A percentile compares a stretch with the other conserved stretches of the same genome.
Conservation (phyloP, 92 coral and sea anemone species). For the Micromussa lordhowensis region DNA sequence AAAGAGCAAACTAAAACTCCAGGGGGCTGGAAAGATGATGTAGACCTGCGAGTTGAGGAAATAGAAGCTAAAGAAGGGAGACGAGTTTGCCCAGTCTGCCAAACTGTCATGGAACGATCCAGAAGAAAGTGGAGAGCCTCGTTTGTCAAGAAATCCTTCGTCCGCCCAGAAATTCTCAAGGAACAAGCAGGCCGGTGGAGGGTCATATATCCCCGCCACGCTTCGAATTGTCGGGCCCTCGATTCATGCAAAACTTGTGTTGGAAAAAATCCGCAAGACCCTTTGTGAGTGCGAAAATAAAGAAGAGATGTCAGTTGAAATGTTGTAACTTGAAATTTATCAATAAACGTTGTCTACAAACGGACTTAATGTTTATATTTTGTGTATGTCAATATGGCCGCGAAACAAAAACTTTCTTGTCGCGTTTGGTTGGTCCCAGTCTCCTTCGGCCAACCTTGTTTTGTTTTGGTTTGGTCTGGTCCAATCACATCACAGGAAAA, state of each 20-base stretch:
- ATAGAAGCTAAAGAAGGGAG: too few species aligned
- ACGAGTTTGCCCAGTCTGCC: too few species aligned
- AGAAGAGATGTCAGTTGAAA: conserved; percentile 32
- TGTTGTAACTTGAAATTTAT: conserved; percentile 20
- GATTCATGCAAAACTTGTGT: too few species aligned
- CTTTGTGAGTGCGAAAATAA: conserved; percentile 19
- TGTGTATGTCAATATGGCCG: conserved; percentile 33
- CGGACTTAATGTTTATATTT: conserved; percentile 22
- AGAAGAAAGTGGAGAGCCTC: not conserved
- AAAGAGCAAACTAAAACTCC: too few species aligned
- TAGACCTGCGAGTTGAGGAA: too few species aligned
- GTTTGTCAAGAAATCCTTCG: conserved; percentile 7
- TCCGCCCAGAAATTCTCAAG: conserved; percentile 2
- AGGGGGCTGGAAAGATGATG: too few species aligned
- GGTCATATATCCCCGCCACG: too few species aligned
- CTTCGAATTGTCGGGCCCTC: too few species aligned
- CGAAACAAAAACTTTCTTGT: conserved; percentile 3
- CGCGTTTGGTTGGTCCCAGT: conserved; percentile 36
- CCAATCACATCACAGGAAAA: conserved; percentile 38
- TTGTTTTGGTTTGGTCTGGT: conserved; percentile 28
- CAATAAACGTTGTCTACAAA: conserved; percentile 33
- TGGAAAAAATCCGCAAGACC: conserved; percentile 19
- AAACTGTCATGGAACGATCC: too few species aligned
- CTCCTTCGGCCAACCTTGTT: conserved; percentile 35
- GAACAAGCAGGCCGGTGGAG: too few species aligned